Conservation (phyloP, 2,797 vertebrate species). For the Malurus splendens region DNA sequence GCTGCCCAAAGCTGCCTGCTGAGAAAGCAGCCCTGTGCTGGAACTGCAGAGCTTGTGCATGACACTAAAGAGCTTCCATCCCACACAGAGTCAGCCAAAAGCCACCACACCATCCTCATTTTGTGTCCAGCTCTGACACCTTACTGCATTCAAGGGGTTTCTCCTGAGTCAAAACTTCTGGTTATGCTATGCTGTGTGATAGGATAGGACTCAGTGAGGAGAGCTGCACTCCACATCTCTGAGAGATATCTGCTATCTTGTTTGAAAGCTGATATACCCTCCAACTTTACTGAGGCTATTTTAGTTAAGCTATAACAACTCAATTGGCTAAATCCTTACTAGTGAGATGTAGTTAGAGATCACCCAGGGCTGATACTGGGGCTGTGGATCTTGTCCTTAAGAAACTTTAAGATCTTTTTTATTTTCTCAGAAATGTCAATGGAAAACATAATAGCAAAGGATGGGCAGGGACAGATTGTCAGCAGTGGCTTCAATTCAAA, state of each 20-base stretch:
- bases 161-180: not conserved
- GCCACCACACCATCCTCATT: not conserved
- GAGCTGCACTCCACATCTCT: slow-evolving; percentile 47
- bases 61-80: not conserved
- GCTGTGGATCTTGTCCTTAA: slow-evolving; percentile 38
- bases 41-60: accelerated
- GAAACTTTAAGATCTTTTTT: slow-evolving; percentile 37
- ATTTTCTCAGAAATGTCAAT: slow-evolving; percentile 50
- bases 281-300: slow-evolving; percentile 54
- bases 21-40: not conserved
- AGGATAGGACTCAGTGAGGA: slow-evolving; percentile 4
- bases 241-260: slow-evolving; percentile 51
- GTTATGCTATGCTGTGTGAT: not conserved
- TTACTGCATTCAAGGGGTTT: not conserved
- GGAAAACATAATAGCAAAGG: slow-evolving; percentile 42
- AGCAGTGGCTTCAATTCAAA: not conserved
- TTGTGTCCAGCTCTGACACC: not conserved
- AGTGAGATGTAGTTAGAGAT: slow-evolving; percentile 57
- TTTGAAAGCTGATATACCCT: slow-evolving; percentile 55
- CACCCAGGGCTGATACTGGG: slow-evolving; percentile 35
- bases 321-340: slow-evolving; percentile 59
- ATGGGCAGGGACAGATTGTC: not conserved
- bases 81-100: not conserved
- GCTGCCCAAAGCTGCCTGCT: not conserved
- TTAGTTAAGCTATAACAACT: slow-evolving; percentile 62